Base-by-base conservation (phyloP, 2,888 invertebrate species). In the Phengaris alcon region DNA sequence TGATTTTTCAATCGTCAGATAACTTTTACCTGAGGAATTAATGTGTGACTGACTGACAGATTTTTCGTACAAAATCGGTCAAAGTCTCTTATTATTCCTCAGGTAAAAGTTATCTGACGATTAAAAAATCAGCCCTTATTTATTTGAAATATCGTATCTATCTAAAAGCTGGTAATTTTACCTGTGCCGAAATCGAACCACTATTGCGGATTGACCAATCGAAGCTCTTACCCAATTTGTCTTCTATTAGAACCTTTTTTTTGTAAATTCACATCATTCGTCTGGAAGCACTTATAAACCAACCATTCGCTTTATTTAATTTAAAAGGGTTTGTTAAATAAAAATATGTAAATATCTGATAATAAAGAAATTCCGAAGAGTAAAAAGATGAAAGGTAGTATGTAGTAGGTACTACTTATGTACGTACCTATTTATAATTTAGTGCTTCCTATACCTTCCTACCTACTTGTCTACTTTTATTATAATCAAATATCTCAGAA, bases 321-420 rank as follows among this genome's bases (percentile, higher is more conserved):
- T 72, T 52, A 54, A 72, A 70, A 72, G 54, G 52, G 72, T 52
- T 72, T 72, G 52, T 72, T n/a, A 48, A n/a, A 69, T 48, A 69
- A 46, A 68, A 68, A n/a, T 48, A 69, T 69, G 69, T 69, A 48
- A 64, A 64, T 44, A 64, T 35, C 64, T 64, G 35, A 64, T 44
- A 44, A 64, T 64, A 64, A 64, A 64, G 64, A 64, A 35, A 64
- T 44, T 12, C 64, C 6, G 44, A 35, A 15, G 13, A 6, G 35
- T 44, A 64, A 44, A 48, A 64, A 64, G 64, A 64, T 35, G 64
- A 64, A 13, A 64, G 64, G 22, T 22, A 22, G 22, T 22, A 22
- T 0, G 22, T 22, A 22, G 22, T 22, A 22, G 22, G 35, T 44
- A 64, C 64, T 64, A 13, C 35, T 35, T 35, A 35, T 35, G 35